A percentile compares a stretch with the other conserved stretches of the same genome.
Conservation (phyloP, 2,888 invertebrate genomes). For the Halocaridina rubra region DNA sequence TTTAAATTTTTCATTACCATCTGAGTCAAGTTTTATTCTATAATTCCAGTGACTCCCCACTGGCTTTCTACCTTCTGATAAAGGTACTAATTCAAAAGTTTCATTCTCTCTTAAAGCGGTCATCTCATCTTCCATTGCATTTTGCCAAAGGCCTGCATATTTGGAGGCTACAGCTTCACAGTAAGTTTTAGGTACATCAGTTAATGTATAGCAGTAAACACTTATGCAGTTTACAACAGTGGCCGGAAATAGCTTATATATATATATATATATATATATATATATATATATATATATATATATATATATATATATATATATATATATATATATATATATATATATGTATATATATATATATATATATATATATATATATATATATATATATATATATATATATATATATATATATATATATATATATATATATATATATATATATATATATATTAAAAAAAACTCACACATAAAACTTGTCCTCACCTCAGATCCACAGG, state of each 20-base stretch:
- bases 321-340: not conserved
- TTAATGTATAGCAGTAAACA: not conserved
- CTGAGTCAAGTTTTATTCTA: too few species aligned
- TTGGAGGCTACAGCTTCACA: too few species aligned
- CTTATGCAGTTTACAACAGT: not conserved
- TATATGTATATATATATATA: not conserved
- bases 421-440: not conserved
- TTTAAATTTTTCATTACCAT: too few species aligned
- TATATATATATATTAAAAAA: not conserved
- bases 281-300: not conserved
- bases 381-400: not conserved
- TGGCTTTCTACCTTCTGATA: too few species aligned
- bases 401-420: not conserved
- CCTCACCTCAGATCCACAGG: too few species aligned
- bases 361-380: not conserved
- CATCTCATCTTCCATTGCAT: too few species aligned
- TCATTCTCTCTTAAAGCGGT: too few species aligned
- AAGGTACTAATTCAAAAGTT: too few species aligned
- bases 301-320: not conserved
- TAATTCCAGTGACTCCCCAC: too few species aligned
- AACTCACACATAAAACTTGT: too few species aligned
- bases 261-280: not conserved
- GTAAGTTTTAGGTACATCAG: too few species aligned
- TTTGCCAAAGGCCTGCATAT: too few species aligned
- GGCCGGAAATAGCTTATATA: not conserved